Percentiles rank a stretch among this genome's conserved stretches.
Conservation (phyloP, 2,113 vertebrate genomes). For the Sialia sialis region DNA sequence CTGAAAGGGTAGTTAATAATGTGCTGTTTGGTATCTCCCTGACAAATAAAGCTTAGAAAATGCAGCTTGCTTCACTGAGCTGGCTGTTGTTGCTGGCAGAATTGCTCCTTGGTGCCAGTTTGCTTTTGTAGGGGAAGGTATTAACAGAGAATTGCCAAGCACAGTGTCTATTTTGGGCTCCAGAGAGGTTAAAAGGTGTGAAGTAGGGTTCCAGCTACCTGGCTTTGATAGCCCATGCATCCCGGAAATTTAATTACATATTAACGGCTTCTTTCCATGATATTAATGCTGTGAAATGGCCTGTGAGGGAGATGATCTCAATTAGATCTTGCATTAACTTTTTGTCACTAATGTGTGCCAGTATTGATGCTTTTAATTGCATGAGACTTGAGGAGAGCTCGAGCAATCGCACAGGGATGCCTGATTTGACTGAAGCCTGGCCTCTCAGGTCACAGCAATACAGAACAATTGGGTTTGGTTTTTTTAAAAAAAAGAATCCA, state of each 20-base stretch:
- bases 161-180: neutral
- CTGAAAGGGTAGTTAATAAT: neutral
- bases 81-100: neutral
- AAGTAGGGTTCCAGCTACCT: conserved; percentile 4
- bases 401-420: neutral
- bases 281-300: conserved; percentile 41
- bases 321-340: conserved; percentile 49
- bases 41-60: neutral
- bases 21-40: neutral
- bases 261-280: conserved; percentile 30
- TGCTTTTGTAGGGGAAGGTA: neutral
- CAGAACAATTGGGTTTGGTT: neutral
- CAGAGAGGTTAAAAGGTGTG: neutral
- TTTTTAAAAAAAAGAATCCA: neutral
- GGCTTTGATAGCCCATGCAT: conserved; percentile 13
- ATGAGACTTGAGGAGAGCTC: neutral
- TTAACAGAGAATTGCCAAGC: neutral
- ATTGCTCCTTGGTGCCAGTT: neutral
- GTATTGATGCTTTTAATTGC: conserved; percentile 19
- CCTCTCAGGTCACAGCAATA: neutral
- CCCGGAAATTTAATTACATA: conserved; percentile 49
- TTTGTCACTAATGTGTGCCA: conserved; percentile 34
- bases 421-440: neutral
- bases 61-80: neutral
- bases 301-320: conserved; percentile 30